phyloP scores from a whole-genome alignment of 2,113 vertebrate genomes.

The Toxostoma redivivum region DNA sequence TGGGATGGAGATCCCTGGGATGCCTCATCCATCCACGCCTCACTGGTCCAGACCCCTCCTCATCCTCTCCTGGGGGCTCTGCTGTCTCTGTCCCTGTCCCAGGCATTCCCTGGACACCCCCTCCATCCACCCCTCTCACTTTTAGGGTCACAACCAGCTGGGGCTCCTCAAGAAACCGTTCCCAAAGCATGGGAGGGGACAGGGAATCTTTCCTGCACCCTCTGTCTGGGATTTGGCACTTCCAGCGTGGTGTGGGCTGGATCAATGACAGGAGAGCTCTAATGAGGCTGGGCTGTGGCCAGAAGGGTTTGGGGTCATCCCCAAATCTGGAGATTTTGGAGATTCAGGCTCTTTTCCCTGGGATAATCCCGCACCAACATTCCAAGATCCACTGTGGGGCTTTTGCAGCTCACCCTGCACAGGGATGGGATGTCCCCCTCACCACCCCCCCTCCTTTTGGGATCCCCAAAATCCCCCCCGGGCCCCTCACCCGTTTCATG shows the following conservation, averaged over 20 bases:
- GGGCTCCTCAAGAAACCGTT: background rate
- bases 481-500: slow-evolving; percentile 83
- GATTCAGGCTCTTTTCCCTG: background rate
- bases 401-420: background rate
- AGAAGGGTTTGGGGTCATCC: background rate
- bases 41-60: background rate
- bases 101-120: background rate
- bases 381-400: background rate
- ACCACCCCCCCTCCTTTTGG: background rate
- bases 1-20: no score
- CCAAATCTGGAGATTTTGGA: background rate
- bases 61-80: background rate
- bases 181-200: background rate
- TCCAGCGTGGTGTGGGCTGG: background rate
- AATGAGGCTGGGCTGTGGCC: background rate
- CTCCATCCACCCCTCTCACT: background rate
- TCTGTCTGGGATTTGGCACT: background rate
- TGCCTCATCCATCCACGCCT: no score
- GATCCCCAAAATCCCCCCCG: background rate
- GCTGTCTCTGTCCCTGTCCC: background rate
- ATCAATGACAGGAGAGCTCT: background rate
- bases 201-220: background rate
- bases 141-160: background rate
- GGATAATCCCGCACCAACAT: background rate
- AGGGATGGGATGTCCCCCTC: background rate